Base-by-base conservation (phyloP, 2,113 vertebrate species). In the Malurus melanocephalus region DNA sequence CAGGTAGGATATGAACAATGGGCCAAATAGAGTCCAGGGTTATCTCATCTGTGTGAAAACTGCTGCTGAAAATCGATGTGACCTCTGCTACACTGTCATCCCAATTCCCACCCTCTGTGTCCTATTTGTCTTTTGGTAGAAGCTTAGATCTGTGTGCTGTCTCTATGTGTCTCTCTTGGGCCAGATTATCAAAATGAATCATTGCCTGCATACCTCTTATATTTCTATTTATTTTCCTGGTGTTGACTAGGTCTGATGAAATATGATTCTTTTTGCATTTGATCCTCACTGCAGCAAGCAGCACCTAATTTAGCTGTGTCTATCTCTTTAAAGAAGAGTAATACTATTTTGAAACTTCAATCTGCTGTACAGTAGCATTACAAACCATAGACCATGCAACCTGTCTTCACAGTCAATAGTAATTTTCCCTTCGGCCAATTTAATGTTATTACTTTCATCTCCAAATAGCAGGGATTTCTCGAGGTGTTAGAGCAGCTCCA, bases 161-260 rank as follows among this genome's bases (percentile, higher is more conserved):
- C 97, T 98, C 94, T 93, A 88, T 94, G 96, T 95, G 95, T 97
- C 97, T 97, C 97, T 97, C 97, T 96, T 96, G 96, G 96, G 97
- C 96, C 97, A 98, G 98, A 98, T 98, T 98, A 98, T 98, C 97
- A 98, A 96, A 97, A 97, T 98, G 98, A 98, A 98, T 98, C 97
- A 98, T 98, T 94, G 97, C 96, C 97, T 96, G 94, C 94, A 97
- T 97, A 95, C 93, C 96, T 98, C 96, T 97, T 98, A 97, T 96
- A 97, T 97, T 98, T 97, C 97, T 98, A 97, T 98, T 98, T 98
- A 98, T 98, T 98, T 98, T 97, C 96, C 96, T 94, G 95, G 82
- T 97, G 96, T 95, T 97, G 97, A 97, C 97, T 96, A 94, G 96
- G 94, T 95, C 87, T 95, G 96, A 96, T 98, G 97, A 98, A 98